Evolutionary conservation across 2,797 vertebrate genomes (phyloP), one percentile per base, ranked within the genome.

Genomic region (Spheniscus humboldti): DNA sequence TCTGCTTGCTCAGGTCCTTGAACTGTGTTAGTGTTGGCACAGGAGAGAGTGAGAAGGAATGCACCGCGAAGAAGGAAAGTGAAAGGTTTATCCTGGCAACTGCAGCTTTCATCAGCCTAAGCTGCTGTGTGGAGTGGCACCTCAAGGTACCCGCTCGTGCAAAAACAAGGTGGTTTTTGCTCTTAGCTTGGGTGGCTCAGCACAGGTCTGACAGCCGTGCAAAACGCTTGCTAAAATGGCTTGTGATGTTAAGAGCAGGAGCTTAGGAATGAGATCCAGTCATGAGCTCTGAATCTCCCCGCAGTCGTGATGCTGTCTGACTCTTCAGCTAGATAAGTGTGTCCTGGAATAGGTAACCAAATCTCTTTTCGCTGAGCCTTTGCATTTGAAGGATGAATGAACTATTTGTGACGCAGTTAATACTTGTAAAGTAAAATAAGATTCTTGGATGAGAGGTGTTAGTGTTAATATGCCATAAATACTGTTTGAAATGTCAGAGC

Each of bases 41-140:
- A 13, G 50, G 31, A 72, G 7, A 0, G 25, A 47, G 35, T 1
- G 1, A 68, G 57, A 39, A 52, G 81, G 76, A 63, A 57, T 1
- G 10, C n/a, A 13, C 35, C 0, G 0, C 1, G 39, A 59, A n/a
- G 50, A 16, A 48, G 25, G 18, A 2, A 18, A 55, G 57, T 2
- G 8, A 67, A 48, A 14, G 45, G 14, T 60, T 86, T 68, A 12
- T 64, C 35, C 67, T 64, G 81, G 27, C n/a, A 60, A 6, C 39
- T 37, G 30, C 72, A 50, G 41, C 19, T 50, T 62, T 59, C 11
- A 1, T n/a, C 79, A 28, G 39, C 62, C 45, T 9, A 10, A 56
- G 53, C 57, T 3, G 3, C 73, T 73, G 22, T 1, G 9, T 9
- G 31, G 50, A 79, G 73, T 17, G 1, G 73, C 62, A 59, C 41